A percentile compares a stretch with the other conserved stretches of the same genome.
Conservation (phyloP, 2,113 vertebrate genomes). For the Struthio camelus region DNA sequence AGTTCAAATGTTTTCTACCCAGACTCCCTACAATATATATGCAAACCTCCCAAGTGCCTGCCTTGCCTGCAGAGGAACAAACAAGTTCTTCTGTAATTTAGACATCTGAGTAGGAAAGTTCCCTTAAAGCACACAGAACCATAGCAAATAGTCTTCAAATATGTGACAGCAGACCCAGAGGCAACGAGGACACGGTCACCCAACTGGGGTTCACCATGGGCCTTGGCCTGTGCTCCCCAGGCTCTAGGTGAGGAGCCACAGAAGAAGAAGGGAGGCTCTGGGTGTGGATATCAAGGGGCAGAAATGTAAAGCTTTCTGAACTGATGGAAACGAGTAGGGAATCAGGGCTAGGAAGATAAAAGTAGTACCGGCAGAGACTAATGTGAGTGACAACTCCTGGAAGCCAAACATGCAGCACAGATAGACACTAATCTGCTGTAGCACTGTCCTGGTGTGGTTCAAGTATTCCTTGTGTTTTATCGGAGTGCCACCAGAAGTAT, state of each 20-base stretch:
- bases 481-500: neutral
- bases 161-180: neutral
- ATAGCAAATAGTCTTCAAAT: neutral
- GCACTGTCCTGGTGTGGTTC: rapidly evolving
- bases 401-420: neutral
- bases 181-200: neutral
- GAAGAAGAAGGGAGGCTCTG: neutral
- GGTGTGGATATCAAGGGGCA: neutral
- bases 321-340: neutral
- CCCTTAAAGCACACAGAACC: neutral
- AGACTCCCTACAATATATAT: neutral
- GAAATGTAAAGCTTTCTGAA: neutral
- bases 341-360: neutral
- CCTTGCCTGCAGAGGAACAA: neutral
- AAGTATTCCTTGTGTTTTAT: neutral
- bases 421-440: rapidly evolving
- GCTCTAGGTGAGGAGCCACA: rapidly evolving
- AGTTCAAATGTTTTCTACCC: neutral
- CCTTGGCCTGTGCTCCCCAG: neutral
- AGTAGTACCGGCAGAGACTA: neutral
- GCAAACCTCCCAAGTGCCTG: neutral
- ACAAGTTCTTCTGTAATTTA: neutral
- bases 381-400: neutral
- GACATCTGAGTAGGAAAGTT: neutral
- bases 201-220: neutral